Conservation (phyloP, 2,113 vertebrate species). For the Albula glossodonta region DNA sequence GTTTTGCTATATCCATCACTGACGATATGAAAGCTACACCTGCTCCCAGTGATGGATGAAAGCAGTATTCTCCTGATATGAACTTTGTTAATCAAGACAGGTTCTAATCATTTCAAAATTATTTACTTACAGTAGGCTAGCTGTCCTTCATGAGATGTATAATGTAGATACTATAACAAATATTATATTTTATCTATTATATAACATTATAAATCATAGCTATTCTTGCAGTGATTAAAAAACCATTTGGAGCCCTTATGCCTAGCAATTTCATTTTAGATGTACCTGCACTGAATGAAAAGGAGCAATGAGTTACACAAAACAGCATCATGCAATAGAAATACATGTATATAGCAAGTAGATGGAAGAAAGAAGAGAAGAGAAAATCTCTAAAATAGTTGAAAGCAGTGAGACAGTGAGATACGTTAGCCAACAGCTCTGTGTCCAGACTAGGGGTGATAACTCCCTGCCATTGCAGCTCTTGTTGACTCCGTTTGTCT, state of each 20-base stretch:
- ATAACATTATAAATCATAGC: neutral
- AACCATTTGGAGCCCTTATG: neutral
- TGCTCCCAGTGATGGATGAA: neutral
- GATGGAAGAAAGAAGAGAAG: no score
- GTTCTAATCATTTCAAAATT: neutral
- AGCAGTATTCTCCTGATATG: neutral
- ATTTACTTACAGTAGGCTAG: neutral
- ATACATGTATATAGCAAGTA: neutral
- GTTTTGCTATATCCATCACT: no score
- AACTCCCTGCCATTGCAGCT: neutral
- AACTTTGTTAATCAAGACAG: neutral
- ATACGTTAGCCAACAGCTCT: neutral
- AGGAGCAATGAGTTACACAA: neutral
- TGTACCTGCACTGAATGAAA: neutral
- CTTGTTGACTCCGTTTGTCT: constrained; percentile 5
- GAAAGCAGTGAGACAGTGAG: neutral
- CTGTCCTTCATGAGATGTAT: neutral
- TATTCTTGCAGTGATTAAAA: neutral
- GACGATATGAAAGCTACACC: no score
- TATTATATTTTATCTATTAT: no score
- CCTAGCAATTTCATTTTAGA: neutral
- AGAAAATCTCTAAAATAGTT: neutral
- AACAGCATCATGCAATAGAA: neutral
- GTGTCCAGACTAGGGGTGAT: neutral
- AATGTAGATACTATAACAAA: no score